phyloP scores from a whole-genome alignment of 2,888 invertebrate species.

The Erebia ligea region DNA sequence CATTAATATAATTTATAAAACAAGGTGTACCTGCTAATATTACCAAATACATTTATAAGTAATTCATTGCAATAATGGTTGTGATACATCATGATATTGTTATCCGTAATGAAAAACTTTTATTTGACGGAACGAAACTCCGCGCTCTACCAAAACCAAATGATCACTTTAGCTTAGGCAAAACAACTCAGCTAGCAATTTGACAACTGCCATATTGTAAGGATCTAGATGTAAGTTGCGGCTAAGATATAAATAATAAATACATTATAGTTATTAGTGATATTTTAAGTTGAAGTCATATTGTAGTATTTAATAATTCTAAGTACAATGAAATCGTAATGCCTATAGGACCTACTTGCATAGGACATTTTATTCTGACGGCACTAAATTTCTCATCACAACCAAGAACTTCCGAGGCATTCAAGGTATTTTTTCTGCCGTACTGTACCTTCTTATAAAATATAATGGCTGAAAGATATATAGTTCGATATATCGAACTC shows the following conservation, averaged over 20 bases:
- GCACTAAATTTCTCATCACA: slow-evolving; percentile 25
- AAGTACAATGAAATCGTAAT: slow-evolving; percentile 63
- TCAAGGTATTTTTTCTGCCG: slow-evolving; percentile 21
- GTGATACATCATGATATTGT: slow-evolving; percentile 73
- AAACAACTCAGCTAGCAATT: slow-evolving; percentile 81
- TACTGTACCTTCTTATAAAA: not conserved
- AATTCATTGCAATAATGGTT: slow-evolving; percentile 78
- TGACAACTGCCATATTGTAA: slow-evolving; percentile 83
- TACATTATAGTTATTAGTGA: slow-evolving; percentile 46
- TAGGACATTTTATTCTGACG: slow-evolving; percentile 25
- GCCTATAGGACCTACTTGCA: slow-evolving; percentile 14
- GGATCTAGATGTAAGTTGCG: slow-evolving; percentile 68
- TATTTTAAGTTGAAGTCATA: slow-evolving; percentile 80
- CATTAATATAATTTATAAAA: slow-evolving; percentile 49
- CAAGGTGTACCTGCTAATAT: slow-evolving; percentile 70
- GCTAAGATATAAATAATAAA: slow-evolving; percentile 51
- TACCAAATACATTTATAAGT: slow-evolving; percentile 67
- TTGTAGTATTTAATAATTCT: slow-evolving; percentile 79
- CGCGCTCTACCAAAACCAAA: slow-evolving; percentile 63
- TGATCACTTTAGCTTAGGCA: slow-evolving; percentile 56
- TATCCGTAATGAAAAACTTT: slow-evolving; percentile 56
- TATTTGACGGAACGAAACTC: slow-evolving; percentile 58
- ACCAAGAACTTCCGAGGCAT: slow-evolving; percentile 21
- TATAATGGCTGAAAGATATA: not conserved
- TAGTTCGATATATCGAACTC: no score